Conservation (phyloP, 1,140 invertebrate species). For the Macrobrachium nipponense region DNA sequence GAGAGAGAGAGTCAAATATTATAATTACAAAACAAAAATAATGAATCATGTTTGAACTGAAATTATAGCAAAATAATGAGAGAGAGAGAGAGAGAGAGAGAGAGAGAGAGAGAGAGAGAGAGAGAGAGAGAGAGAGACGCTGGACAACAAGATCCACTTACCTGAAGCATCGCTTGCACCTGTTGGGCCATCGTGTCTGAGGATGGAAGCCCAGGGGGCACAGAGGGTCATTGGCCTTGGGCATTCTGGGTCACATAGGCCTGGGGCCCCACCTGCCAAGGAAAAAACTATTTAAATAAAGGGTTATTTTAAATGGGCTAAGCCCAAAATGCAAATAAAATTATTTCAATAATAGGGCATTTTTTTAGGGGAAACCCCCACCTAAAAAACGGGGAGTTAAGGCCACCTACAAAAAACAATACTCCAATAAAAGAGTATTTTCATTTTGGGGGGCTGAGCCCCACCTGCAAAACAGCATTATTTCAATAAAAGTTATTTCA, state of each 20-base stretch:
- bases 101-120: not conserved
- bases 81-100: not conserved
- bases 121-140: not conserved
- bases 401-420: too few species aligned
- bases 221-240: conserved; percentile 75
- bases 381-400: too few species aligned
- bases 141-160: conserved; percentile 66
- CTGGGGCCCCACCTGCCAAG: conserved; percentile 17
- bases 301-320: not conserved
- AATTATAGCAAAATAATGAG: not conserved
- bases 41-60: too few species aligned
- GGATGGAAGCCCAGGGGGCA: conserved; percentile 94
- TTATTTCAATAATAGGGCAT: too few species aligned
- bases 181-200: conserved; percentile 90
- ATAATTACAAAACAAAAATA: too few species aligned
- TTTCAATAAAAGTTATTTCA: too few species aligned
- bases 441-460: too few species aligned
- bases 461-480: too few species aligned
- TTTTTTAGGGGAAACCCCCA: too few species aligned
- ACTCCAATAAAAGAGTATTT: too few species aligned
- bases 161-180: conserved; percentile 93
- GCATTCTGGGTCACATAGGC: conserved; percentile 55
- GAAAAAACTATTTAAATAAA: not conserved
- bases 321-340: too few species aligned
- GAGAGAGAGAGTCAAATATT: too few species aligned